Conservation (phyloP, 2,888 invertebrate genomes). For the Saturnia pavonia region DNA sequence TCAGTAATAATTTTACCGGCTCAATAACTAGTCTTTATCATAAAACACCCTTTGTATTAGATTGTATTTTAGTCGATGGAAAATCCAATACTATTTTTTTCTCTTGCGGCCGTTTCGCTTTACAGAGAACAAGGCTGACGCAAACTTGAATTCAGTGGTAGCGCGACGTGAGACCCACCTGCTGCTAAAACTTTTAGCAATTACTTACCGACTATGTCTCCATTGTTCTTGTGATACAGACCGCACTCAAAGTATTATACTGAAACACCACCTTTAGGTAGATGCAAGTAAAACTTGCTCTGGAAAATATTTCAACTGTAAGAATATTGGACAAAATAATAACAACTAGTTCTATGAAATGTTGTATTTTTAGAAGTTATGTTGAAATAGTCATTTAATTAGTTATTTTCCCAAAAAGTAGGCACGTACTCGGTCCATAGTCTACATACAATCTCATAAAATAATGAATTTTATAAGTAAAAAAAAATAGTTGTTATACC, state of each 20-base stretch:
- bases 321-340: too few species aligned
- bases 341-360: too few species aligned
- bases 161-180: conserved; percentile 25
- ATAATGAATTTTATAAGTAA: too few species aligned
- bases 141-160: conserved; percentile 21
- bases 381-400: too few species aligned
- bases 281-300: too few species aligned
- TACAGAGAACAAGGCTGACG: conserved; percentile 21
- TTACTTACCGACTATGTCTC: conserved; percentile 24
- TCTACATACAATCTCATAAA: too few species aligned
- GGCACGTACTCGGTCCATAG: too few species aligned
- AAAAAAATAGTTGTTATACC: too few species aligned
- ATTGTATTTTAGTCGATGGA: not conserved
- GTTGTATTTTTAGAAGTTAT: too few species aligned
- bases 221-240: not conserved
- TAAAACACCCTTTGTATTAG: not conserved
- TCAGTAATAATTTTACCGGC: not conserved
- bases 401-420: too few species aligned
- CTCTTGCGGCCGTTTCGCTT: conserved; percentile 20
- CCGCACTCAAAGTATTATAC: not conserved
- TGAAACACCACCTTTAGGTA: too few species aligned
- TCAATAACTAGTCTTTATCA: not conserved
- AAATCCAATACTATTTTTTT: conserved; percentile 13
- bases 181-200: conserved; percentile 29
- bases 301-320: too few species aligned